Conservation (phyloP, 1,140 invertebrate genomes). For the Neomicropteryx cornuta region DNA sequence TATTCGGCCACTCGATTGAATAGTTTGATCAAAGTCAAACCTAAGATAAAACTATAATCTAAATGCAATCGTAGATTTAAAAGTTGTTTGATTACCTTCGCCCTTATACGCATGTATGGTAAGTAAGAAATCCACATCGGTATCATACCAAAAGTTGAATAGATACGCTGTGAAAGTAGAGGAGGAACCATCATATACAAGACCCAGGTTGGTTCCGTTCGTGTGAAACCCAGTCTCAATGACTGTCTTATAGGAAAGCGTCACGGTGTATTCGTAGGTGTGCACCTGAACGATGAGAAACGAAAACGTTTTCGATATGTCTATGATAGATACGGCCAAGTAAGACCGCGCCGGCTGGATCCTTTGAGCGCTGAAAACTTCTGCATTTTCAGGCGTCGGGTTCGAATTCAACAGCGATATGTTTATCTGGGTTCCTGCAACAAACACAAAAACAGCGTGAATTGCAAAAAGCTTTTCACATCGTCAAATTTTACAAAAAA, state of each 20-base stretch:
- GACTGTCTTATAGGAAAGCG: slow-evolving; percentile 41
- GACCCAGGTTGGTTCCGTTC: slow-evolving; percentile 51
- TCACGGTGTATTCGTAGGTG: slow-evolving; percentile 45
- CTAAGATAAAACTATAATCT: slow-evolving; percentile 3
- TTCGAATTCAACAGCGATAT: too few relatives aligned
- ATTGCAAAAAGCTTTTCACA: too few relatives aligned
- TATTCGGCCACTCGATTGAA: too few relatives aligned
- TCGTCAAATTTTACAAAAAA: too few relatives aligned
- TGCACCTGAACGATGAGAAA: slow-evolving; percentile 61
- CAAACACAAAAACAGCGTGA: too few relatives aligned
- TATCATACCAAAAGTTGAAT: slow-evolving; percentile 31
- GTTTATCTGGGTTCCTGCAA: too few relatives aligned
- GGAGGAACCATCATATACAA: slow-evolving; percentile 31
- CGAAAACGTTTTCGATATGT: slow-evolving; percentile 32
- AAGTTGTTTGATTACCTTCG: slow-evolving; percentile 34
- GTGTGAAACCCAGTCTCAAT: slow-evolving; percentile 21
- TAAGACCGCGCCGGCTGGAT: slow-evolving; percentile 20
- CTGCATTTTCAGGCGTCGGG: slow-evolving; percentile 19
- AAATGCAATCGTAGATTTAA: slow-evolving; percentile 2
- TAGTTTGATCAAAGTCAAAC: too few relatives aligned
- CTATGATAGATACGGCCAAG: slow-evolving; percentile 32
- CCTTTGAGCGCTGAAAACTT: slow-evolving; percentile 23
- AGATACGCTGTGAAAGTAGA: slow-evolving; percentile 20
- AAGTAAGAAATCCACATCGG: slow-evolving; percentile 31
- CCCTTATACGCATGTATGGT: slow-evolving; percentile 41